These are phyloP conservation scores for Gobius niger DNA, from an alignment of 2,113 vertebrate species.

Conservation along the genomic window DNA sequence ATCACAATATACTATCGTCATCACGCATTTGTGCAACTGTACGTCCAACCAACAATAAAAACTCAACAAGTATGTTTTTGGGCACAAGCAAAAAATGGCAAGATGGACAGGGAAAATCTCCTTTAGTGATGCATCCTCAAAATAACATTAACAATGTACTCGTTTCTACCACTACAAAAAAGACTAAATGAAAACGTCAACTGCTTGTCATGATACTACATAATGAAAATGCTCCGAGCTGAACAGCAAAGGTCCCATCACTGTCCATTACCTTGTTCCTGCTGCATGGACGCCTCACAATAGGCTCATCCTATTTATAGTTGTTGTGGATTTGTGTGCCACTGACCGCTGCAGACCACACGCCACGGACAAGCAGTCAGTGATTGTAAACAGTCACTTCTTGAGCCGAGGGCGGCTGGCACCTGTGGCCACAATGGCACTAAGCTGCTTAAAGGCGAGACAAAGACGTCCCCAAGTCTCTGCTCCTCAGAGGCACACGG, in stretches of 20 bases:
- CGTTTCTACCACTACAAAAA: too few species aligned
- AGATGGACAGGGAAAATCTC: too few species aligned
- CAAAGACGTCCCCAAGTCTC: slow-evolving; percentile 47
- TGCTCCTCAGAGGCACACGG: slow-evolving; percentile 33
- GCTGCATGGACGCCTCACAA: not conserved
- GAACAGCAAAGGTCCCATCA: not conserved
- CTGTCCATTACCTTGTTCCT: not conserved
- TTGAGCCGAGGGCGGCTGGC: slow-evolving; percentile 39
- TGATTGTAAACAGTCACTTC: slow-evolving; percentile 32
- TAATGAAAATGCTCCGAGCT: not conserved
- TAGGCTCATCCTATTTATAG: not conserved
- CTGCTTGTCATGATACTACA: not conserved
- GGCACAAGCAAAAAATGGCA: too few species aligned
- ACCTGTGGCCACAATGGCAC: slow-evolving; percentile 44
- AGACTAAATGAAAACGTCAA: too few species aligned
- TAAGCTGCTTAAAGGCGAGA: slow-evolving; percentile 64
- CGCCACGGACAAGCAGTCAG: not conserved
- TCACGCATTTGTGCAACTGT: too few species aligned
- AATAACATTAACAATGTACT: too few species aligned
- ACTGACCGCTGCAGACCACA: not conserved
- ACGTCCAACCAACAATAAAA: too few species aligned
- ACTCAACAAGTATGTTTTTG: too few species aligned
- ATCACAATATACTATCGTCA: too few species aligned
- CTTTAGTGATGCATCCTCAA: too few species aligned
- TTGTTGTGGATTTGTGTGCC: not conserved